Base-by-base conservation (phyloP, 2,888 invertebrate species). In the Tetramorium bicarinatum region DNA sequence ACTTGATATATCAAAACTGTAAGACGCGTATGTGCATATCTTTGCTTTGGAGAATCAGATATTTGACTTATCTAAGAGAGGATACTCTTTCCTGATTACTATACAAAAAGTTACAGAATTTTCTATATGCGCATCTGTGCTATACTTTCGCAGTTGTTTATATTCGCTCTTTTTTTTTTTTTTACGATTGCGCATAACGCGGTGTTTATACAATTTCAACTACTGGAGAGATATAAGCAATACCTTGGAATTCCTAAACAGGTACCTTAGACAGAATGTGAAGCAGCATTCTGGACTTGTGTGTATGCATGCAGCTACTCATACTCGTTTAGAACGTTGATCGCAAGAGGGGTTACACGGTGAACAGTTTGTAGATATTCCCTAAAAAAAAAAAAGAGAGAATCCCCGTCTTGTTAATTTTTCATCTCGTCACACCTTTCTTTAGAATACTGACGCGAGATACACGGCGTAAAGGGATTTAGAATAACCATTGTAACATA, bases 231-330 rank as follows among this genome's bases (percentile, higher is more conserved):
- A 49, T 66, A 82, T 69, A 79, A 25, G 64, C 2, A 15, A 54
- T n/a, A 47, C 29, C 62, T 74, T 59, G 44, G 62, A 54, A 54
- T n/a, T 21, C 25, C n/a, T 34, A 47, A 66, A 66, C 49, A 76
- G 38, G 15, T 64, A 25, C 49, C 34, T 49, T 49, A 79, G 64
- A 83, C 49, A 77, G 84, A 85, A 82, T 81, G 79, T 11, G 44
- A 82, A 81, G 85, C 54, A 81, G 76, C 88, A 87, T 69, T 61
- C 72, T 47, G 34, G 18, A 79, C 8, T 79, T 87, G 83, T 85
- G 64, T 88, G 89, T 89, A 85, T 71, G 87, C 88, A 88, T 88
- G 88, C 67, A 84, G 66, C 56, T 49, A 77, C 18, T 72, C 80
- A 62, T 25, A 64, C 52, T 84, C 61, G 54, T 81, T 86, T 86